Conservation (phyloP, 2,113 vertebrate species). For the Alligator sinensis region DNA sequence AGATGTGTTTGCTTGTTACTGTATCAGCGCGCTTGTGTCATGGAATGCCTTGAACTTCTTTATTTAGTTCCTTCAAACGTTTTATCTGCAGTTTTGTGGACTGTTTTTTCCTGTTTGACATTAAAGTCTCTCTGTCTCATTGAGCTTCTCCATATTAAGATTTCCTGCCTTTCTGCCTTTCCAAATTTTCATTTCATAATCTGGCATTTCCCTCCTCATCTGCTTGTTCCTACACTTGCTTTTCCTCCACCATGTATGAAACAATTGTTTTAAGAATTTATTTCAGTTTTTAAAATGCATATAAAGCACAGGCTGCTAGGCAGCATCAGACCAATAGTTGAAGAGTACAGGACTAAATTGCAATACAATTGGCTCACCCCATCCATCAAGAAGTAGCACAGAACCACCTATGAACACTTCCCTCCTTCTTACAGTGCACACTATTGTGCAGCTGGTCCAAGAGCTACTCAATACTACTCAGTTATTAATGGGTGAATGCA, state of each 20-base stretch:
- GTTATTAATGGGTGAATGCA: not conserved
- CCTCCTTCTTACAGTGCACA: not conserved
- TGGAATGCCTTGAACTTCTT: constrained; percentile 66
- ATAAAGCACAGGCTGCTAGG: not conserved
- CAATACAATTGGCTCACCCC: not conserved
- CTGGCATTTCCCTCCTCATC: not conserved
- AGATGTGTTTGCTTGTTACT: constrained; percentile 34
- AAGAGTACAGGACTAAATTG: not conserved
- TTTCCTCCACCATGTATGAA: not conserved
- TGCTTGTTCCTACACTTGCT: not conserved
- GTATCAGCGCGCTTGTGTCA: not conserved
- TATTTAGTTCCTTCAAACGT: constrained; percentile 42
- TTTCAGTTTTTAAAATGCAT: too few relatives aligned
- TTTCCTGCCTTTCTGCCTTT: constrained; percentile 66
- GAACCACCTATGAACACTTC: not conserved
- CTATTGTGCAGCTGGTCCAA: not conserved
- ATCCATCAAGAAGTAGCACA: not conserved
- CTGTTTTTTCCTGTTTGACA: constrained; percentile 40
- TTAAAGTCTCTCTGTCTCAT: constrained; percentile 17
- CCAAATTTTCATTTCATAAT: not conserved
- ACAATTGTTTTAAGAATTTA: not conserved
- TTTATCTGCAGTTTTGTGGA: constrained; percentile 30
- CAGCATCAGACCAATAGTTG: not conserved
- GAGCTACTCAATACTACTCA: not conserved
- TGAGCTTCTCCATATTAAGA: constrained; percentile 39